Evolutionary conservation across 2,888 invertebrate genomes (phyloP), one percentile per base, ranked within the genome.

Genomic region (Zootermopsis nevadensis): DNA sequence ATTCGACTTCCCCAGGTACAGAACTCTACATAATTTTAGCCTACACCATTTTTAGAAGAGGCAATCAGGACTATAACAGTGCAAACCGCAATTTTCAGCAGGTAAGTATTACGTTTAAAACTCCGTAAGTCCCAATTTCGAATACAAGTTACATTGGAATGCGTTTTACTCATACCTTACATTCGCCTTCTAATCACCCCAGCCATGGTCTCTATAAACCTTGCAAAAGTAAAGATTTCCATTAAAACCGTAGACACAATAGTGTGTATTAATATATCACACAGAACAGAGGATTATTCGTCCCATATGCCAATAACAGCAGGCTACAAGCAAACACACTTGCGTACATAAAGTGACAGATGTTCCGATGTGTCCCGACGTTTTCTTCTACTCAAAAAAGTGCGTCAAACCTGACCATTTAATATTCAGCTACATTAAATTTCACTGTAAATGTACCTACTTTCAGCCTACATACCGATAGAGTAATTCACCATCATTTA

Each of bases 321-420:
- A 27, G n/a, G n/a, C 60, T 60, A 60, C 60, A 27, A 60, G 27
- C 60, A n/a, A 33, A 69, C 66, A 69, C 69, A 69, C 69, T 33
- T 69, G 69, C 19, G 69, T 69, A 33, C 33, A 69, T 22, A 69
- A 69, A 69, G 33, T 69, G 69, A 69, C 69, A 69, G 69, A 69
- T 69, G 69, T 69, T 69, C 19, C 69, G n/a, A 27, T 27, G 60
- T 8, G 8, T 60, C 60, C 0, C 27, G 60, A 60, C 60, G n/a
- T 60, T 15, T 3, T 48, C 15, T 48, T 19, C 15, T 48, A 48
- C 48, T 19, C 69, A 30, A 12, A 12, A 27, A 67, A 67, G 27
- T 33, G 33, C 15, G 69, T 22, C 69, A 69, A 69, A 69, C 33
- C 33, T 69, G 33, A 33, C 69, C 69, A 69, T 69, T 69, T 69